Conservation (phyloP, 2,113 vertebrate genomes). For the Hemiscyllium ocellatum region DNA sequence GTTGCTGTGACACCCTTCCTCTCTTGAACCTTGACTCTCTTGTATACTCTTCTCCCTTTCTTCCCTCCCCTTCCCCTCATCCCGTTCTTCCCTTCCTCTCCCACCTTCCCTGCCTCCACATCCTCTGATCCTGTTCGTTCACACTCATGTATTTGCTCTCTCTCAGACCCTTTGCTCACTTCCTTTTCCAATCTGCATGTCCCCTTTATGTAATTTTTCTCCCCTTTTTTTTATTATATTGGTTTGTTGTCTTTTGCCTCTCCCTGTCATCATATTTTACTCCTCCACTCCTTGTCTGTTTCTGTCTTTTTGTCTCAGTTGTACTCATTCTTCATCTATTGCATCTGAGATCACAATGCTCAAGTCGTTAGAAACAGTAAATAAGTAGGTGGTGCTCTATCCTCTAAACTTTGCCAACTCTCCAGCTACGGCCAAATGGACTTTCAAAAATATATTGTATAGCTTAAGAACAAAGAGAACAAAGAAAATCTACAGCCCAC, state of each 20-base stretch:
- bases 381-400: background rate
- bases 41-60: no score
- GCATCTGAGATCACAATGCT: background rate
- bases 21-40: no score
- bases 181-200: no score
- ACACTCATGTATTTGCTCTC: no score
- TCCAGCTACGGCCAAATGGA: background rate
- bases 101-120: no score
- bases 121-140: no score
- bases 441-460: background rate
- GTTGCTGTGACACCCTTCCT: no score
- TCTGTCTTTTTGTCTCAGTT: background rate
- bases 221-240: background rate
- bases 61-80: no score
- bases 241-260: background rate
- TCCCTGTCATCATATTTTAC: background rate
- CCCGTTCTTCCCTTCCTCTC: no score
- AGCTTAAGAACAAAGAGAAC: background rate
- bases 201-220: background rate
- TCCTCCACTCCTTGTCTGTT: background rate
- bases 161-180: no score
- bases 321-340: background rate
- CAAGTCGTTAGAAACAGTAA: background rate
- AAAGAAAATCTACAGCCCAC: no score
- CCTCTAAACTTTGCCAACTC: background rate